Evolutionary conservation across 2,113 vertebrate species (phyloP), one percentile per base, ranked within the genome.

Genomic region (Lampris megalopsis): DNA sequence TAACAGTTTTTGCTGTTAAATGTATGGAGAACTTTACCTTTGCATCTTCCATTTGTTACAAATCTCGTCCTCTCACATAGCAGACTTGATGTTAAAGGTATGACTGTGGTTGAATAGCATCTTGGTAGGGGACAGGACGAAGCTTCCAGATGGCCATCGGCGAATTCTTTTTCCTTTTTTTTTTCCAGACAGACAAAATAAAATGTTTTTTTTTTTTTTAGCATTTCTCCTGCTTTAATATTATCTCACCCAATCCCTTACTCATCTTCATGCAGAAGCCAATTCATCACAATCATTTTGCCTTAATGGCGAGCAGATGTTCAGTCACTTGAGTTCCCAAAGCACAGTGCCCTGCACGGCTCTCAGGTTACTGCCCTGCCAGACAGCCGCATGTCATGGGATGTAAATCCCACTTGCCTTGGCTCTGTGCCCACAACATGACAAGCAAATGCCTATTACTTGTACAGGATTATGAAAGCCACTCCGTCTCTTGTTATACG

Each of bases 271-370:
- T 66, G 73, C 69, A 73, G 77, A 81, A 79, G 58, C 64, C 41
- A 73, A 86, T 84, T 76, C 52, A 81, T 84, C 63, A 68, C n/a
- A 64, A 71, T 79, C 40, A 71, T 72, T 79, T 82, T 73, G 48
- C 43, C 24, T 8, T 81, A 73, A 83, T 75, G 66, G 66, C 54
- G n/a, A 61, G 68, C 80, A 90, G 77, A 88, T 86, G 84, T 64
- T 48, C 68, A 58, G 62, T 65, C 77, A 76, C 53, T 24, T 1
- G 45, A 76, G 35, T 76, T 80, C 63, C 63, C n/a, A 49, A 79
- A 73, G 54, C 81, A 73, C 61, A 45, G 41, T 68, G 69, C 62
- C 41, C 49, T 68, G 63, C 71, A 73, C 75, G 73, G 68, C 54
- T 75, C 72, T 89, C 75, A 72, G 1, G 38, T 86, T 85, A 54